A percentile compares a stretch with the other conserved stretches of the same genome.
phyloP scores from a whole-genome alignment of 2,888 invertebrate species.

The Notodonta ziczac region DNA sequence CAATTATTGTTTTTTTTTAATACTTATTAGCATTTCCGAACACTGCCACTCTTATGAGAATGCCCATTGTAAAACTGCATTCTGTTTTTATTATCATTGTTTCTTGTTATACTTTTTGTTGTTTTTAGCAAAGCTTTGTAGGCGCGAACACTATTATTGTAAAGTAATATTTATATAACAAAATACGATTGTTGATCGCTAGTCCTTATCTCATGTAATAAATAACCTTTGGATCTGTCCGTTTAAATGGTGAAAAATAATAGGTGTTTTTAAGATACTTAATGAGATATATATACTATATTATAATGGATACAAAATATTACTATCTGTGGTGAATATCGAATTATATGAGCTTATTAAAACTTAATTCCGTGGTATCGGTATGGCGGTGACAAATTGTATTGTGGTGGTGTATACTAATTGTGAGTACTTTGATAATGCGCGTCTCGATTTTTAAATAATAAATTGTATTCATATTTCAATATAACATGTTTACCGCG shows the following conservation, averaged over 20 bases:
- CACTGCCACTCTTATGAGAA: conserved; percentile 63
- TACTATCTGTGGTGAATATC: conserved; percentile 82
- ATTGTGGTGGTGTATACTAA: conserved; percentile 56
- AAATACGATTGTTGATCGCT: conserved; percentile 65
- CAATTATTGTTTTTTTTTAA: conserved; percentile 26
- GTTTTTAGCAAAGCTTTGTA: conserved; percentile 71
- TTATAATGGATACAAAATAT: conserved; percentile 62
- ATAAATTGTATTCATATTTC: conserved; percentile 7
- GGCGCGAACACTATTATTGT: conserved; percentile 59
- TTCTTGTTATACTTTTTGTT: conserved; percentile 71
- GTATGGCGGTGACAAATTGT: conserved; percentile 51
- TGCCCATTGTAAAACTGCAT: conserved; percentile 46
- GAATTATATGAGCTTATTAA: conserved; percentile 84
- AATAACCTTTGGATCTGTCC: conserved; percentile 77
- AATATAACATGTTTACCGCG: neutral
- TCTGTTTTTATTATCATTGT: conserved; percentile 68
- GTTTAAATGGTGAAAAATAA: conserved; percentile 48
- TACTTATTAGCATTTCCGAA: conserved; percentile 41
- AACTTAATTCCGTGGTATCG: conserved; percentile 73
- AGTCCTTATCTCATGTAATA: conserved; percentile 73
- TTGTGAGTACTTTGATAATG: conserved; percentile 61
- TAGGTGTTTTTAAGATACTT: conserved; percentile 74
- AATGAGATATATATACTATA: conserved; percentile 49
- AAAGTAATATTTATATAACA: conserved; percentile 37
- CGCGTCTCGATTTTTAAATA: conserved; percentile 52